phyloP scores from a whole-genome alignment of 1,140 invertebrate species.

The Grapholita molesta region DNA sequence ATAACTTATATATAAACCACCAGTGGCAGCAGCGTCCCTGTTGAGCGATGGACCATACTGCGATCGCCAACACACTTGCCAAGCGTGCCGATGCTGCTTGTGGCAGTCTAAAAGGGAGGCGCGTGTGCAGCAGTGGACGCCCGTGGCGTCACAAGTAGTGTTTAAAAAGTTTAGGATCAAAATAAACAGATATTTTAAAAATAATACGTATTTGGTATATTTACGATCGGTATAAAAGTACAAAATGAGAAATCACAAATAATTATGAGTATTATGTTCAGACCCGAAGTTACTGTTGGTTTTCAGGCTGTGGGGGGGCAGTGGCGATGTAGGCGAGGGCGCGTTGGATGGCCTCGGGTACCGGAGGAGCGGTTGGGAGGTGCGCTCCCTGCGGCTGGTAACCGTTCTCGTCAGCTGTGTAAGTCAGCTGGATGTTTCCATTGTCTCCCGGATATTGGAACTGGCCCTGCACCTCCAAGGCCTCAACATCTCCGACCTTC shows the following conservation, averaged over 20 bases:
- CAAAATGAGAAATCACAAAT: constrained; percentile 31
- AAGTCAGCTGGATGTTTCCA: constrained; percentile 81
- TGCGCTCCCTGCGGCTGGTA: constrained; percentile 82
- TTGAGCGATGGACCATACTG: no score
- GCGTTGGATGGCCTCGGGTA: constrained; percentile 70
- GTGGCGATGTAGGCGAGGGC: constrained; percentile 76
- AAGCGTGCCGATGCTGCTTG: no score
- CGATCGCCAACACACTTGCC: no score
- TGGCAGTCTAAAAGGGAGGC: no score
- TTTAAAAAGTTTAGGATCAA: not conserved
- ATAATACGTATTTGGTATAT: constrained; percentile 20
- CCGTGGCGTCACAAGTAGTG: no score
- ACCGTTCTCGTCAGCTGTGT: constrained; percentile 88
- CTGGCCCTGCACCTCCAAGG: constrained; percentile 80
- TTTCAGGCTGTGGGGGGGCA: constrained; percentile 57
- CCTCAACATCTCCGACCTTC: constrained; percentile 79
- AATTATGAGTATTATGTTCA: constrained; percentile 37
- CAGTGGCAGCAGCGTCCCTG: no score
- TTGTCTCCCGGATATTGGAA: constrained; percentile 84
- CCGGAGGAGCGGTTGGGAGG: constrained; percentile 82
- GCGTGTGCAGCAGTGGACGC: no score
- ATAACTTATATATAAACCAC: no score
- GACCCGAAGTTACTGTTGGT: constrained; percentile 23
- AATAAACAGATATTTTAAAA: constrained; percentile 12
- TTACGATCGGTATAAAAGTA: constrained; percentile 32